These are phyloP conservation scores for Notothenia coriiceps DNA, from an alignment of 2,113 vertebrate species.

Conservation along the genomic window DNA sequence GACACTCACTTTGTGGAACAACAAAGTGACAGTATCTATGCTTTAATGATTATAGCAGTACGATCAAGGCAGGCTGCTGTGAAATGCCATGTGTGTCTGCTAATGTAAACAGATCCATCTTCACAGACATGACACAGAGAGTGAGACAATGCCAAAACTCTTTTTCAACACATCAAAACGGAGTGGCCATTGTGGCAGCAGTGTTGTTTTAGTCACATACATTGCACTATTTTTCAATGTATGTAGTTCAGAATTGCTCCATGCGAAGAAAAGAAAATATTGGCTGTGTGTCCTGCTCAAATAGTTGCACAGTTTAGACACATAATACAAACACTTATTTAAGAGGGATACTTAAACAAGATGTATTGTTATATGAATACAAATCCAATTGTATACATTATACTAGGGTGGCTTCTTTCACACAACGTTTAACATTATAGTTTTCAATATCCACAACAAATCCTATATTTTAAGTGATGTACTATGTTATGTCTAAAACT, in stretches of 20 bases:
- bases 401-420: background rate
- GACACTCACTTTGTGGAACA: conserved; percentile 14
- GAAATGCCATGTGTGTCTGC: conserved; percentile 45
- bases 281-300: background rate
- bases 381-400: background rate
- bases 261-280: background rate
- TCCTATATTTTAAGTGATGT: too few species aligned
- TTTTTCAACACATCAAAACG: background rate
- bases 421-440: background rate
- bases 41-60: conserved; percentile 13
- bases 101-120: conserved; percentile 43
- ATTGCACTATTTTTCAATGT: background rate
- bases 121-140: background rate
- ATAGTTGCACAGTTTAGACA: background rate
- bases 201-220: background rate
- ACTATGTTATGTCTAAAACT: too few species aligned
- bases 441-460: background rate
- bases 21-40: background rate
- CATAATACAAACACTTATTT: background rate
- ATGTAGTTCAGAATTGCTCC: too few species aligned
- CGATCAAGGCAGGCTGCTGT: conserved; percentile 33
- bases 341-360: background rate
- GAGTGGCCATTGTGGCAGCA: background rate
- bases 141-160: background rate
- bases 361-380: background rate